phyloP scores from a whole-genome alignment of 2,797 vertebrate species.

The Bovichtus variegatus region DNA sequence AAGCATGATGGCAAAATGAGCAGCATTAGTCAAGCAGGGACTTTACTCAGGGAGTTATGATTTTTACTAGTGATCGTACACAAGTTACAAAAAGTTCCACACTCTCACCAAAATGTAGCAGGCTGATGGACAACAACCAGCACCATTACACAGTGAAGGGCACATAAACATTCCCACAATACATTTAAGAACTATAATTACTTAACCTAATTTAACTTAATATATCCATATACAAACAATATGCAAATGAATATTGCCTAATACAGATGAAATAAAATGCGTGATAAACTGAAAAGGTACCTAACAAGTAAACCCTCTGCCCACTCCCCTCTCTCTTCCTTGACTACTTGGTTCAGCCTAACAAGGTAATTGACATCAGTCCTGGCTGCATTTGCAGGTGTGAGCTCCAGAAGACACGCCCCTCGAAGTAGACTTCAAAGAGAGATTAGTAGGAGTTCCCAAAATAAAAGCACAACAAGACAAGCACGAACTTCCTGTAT shows the following conservation, averaged over 20 bases:
- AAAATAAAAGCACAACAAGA: not conserved
- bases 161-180: not conserved
- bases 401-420: not conserved
- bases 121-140: not conserved
- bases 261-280: too few relatives aligned
- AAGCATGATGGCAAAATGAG: too few relatives aligned
- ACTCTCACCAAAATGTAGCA: accelerated
- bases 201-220: not conserved
- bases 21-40: too few relatives aligned
- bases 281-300: too few relatives aligned
- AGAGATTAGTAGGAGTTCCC: not conserved
- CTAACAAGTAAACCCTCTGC: not conserved
- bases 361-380: not conserved
- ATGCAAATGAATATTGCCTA: not conserved
- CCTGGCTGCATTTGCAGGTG: not conserved
- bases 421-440: not conserved
- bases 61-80: not conserved
- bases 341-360: not conserved
- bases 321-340: not conserved
- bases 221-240: not conserved
- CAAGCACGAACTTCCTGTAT: not conserved
- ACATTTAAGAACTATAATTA: not conserved
- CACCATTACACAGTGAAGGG: not conserved
- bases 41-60: too few relatives aligned
- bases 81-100: not conserved